Evolutionary conservation across 92 coral and sea anemone species (phyloP).

Genomic region (Epizoanthus scotinus): DNA sequence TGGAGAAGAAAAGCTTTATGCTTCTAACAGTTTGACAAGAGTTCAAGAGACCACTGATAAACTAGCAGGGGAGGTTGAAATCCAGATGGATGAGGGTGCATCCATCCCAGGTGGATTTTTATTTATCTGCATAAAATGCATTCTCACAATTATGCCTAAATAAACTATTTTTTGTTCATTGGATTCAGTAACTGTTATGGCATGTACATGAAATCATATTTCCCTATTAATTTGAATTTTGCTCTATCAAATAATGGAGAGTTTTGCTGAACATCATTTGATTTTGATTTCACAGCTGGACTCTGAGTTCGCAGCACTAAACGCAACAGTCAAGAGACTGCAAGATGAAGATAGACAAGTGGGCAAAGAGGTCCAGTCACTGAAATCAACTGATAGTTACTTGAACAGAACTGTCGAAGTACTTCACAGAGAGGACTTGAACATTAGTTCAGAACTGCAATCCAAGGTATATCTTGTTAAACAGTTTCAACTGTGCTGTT

Average conservation of each 20-base stretch:
- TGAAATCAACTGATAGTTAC: slow-evolving; percentile 19
- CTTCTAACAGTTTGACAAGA: no score
- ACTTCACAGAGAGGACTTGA: slow-evolving; percentile 15
- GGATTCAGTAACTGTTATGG: no score
- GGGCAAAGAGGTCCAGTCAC: background rate
- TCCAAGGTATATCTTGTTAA: background rate
- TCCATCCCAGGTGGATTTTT: no score
- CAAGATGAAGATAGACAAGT: slow-evolving; percentile 12
- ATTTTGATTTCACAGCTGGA: background rate
- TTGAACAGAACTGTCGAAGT: slow-evolving; percentile 22
- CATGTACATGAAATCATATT: background rate
- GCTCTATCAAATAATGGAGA: background rate
- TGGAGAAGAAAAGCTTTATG: no score
- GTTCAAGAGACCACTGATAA: no score
- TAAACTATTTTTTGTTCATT: no score
- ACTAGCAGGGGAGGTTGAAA: no score
- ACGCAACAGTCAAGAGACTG: slow-evolving; percentile 21
- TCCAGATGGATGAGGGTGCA: no score
- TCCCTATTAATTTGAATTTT: background rate
- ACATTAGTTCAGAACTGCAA: slow-evolving; percentile 3
- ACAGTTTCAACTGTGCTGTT: background rate
- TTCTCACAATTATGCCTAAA: background rate
- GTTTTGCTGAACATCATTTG: background rate
- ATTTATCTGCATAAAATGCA: no score
- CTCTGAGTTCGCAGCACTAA: slow-evolving; percentile 4